These are phyloP conservation scores for Phaedon cochleariae DNA, from an alignment of 2,888 invertebrate species.

Conservation along the genomic window DNA sequence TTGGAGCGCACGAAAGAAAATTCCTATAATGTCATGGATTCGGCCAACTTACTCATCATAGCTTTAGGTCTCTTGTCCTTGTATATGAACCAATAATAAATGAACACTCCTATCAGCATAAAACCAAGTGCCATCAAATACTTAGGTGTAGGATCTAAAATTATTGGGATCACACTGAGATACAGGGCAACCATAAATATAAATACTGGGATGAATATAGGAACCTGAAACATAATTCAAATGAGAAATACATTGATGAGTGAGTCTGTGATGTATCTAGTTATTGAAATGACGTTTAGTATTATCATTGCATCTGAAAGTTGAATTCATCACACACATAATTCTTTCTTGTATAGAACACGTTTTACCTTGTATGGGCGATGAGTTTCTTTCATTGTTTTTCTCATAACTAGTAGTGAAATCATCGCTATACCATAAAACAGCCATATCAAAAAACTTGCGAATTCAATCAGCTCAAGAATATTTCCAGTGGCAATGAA, in stretches of 20 bases:
- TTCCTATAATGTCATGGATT: not conserved
- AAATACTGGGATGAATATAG: slow-evolving; percentile 76
- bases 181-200: slow-evolving; percentile 76
- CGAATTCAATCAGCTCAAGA: slow-evolving; percentile 79
- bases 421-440: slow-evolving; percentile 87
- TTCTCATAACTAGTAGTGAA: slow-evolving; percentile 76
- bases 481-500: slow-evolving; percentile 81
- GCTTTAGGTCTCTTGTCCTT: slow-evolving; percentile 69
- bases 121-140: slow-evolving; percentile 80
- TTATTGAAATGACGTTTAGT: too few relatives aligned
- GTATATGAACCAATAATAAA: slow-evolving; percentile 81
- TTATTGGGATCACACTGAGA: slow-evolving; percentile 77
- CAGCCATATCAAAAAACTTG: slow-evolving; percentile 88
- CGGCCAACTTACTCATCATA: slow-evolving; percentile 68
- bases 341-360: too few relatives aligned
- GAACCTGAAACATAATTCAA: slow-evolving; percentile 64
- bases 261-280: too few relatives aligned
- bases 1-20: not conserved
- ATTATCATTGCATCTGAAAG: too few relatives aligned
- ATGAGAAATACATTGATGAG: too few relatives aligned
- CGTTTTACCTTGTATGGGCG: slow-evolving; percentile 78
- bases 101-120: slow-evolving; percentile 72
- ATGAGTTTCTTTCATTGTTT: slow-evolving; percentile 71
- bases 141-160: slow-evolving; percentile 78
- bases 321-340: too few relatives aligned